Evolutionary conservation across 2,113 vertebrate genomes (phyloP).

Genomic region (Orthonyx spaldingii): DNA sequence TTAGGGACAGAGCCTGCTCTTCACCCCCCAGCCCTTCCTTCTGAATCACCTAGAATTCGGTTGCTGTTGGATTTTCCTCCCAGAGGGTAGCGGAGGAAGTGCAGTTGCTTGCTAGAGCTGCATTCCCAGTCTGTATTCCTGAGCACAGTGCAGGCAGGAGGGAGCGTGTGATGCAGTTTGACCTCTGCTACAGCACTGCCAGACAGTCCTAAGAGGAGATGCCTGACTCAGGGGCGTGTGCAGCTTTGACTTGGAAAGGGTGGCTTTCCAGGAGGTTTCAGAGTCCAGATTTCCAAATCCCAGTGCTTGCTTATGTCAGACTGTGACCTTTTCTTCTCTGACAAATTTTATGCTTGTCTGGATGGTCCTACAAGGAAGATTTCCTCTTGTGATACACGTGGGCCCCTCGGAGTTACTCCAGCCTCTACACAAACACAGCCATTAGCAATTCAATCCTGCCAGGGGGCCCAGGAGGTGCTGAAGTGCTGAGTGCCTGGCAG

Average conservation of each 20-base stretch:
- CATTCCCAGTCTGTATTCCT: background rate
- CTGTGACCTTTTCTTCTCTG: background rate
- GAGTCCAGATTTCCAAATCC: background rate
- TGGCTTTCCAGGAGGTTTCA: background rate
- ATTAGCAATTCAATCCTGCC: background rate
- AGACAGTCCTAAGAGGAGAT: background rate
- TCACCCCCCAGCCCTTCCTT: background rate
- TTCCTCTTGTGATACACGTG: background rate
- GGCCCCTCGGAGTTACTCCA: background rate
- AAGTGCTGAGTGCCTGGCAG: background rate
- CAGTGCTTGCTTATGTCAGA: background rate
- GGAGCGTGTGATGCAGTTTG: background rate
- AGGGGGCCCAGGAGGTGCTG: background rate
- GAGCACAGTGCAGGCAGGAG: background rate
- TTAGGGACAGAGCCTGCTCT: background rate
- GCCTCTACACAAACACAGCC: background rate
- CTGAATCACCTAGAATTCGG: background rate
- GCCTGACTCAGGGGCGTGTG: background rate
- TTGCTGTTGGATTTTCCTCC: slow-evolving; percentile 37
- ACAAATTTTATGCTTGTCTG: background rate
- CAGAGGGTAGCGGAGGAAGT: slow-evolving; percentile 22
- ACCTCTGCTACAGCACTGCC: background rate
- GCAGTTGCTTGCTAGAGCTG: slow-evolving; percentile 28
- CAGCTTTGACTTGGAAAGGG: background rate
- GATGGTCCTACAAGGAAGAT: background rate